Conservation (phyloP, 2,888 invertebrate species). For the Heteromyza rotundicornis region DNA sequence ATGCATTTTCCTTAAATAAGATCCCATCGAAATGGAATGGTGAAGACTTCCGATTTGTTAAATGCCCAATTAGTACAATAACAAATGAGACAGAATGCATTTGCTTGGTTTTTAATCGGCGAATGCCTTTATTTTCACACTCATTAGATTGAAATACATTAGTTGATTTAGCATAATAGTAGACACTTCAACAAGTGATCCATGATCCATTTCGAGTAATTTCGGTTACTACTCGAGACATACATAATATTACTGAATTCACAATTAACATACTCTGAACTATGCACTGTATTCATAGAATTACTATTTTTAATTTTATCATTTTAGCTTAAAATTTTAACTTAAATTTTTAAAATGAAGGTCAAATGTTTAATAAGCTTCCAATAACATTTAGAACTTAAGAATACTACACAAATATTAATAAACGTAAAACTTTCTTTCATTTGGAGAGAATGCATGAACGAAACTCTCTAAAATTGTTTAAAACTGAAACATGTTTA, state of each 20-base stretch:
- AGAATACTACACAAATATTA: background rate
- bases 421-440: background rate
- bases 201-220: conserved; percentile 2
- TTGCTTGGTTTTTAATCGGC: conserved; percentile 29
- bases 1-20: too few relatives aligned
- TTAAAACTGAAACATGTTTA: too few relatives aligned
- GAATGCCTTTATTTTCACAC: conserved; percentile 40
- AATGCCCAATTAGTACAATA: too few relatives aligned
- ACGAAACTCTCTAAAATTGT: too few relatives aligned
- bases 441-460: too few relatives aligned
- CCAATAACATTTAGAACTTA: conserved; percentile 15
- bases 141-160: conserved; percentile 37
- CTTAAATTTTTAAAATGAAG: conserved; percentile 20
- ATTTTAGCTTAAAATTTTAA: conserved; percentile 22
- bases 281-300: too few relatives aligned
- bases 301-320: too few relatives aligned
- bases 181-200: conserved; percentile 27
- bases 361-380: too few relatives aligned
- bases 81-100: too few relatives aligned
- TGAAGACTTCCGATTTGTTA: too few relatives aligned
- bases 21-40: too few relatives aligned
- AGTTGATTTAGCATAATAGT: conserved; percentile 27
- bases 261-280: conserved; percentile 12
- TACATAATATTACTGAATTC: conserved; percentile 13
- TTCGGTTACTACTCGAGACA: background rate